Percentiles rank a stretch among this genome's conserved stretches.
These are phyloP conservation scores for Clarias laeviceps DNA, from an alignment of 2,797 vertebrate species.

Conservation along the genomic window DNA sequence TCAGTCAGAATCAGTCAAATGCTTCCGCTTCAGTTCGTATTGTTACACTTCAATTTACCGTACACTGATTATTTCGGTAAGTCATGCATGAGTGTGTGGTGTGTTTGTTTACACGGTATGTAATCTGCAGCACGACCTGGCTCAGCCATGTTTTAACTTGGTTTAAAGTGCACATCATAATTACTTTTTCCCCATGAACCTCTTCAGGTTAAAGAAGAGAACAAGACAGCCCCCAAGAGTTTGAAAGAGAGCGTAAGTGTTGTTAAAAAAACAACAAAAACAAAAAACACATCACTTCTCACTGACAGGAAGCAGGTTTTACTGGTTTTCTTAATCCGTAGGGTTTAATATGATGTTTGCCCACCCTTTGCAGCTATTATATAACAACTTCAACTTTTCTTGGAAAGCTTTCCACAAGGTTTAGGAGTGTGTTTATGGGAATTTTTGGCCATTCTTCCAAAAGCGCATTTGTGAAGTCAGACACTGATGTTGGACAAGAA, in stretches of 20 bases:
- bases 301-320: constrained; percentile 37
- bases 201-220: constrained; percentile 94
- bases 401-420: no score
- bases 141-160: not conserved
- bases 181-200: constrained; percentile 61
- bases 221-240: constrained; percentile 79
- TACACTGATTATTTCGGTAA: not conserved
- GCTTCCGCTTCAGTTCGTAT: constrained; percentile 18
- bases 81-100: constrained; percentile 33
- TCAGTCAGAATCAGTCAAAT: constrained; percentile 39
- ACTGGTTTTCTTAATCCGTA: not conserved
- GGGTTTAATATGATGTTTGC: no score
- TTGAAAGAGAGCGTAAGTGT: constrained; percentile 88
- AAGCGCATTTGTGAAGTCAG: no score
- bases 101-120: constrained; percentile 4
- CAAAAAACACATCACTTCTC: not conserved
- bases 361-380: no score
- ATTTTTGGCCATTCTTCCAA: no score
- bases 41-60: not conserved
- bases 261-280: not conserved
- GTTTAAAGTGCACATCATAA: constrained; percentile 34
- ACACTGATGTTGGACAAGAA: no score
- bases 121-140: not conserved
- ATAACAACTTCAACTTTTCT: no score
- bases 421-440: no score